Conservation (phyloP, 2,888 invertebrate genomes). For the Barypeithes pellucidus region DNA sequence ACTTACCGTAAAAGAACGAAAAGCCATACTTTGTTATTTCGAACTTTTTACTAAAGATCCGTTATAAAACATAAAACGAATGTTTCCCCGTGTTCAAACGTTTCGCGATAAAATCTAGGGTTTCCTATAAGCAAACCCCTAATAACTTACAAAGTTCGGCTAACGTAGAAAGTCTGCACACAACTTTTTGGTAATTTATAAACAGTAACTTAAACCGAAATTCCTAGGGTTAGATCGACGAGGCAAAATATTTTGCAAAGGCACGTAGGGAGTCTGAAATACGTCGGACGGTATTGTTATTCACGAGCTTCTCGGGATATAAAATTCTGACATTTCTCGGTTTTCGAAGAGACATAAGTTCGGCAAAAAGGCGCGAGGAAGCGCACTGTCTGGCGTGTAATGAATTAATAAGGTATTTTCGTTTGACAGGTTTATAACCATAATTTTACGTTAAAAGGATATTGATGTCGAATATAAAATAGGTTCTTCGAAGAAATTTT, state of each 20-base stretch:
- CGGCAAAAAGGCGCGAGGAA: conserved; percentile 24
- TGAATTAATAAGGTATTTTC: conserved; percentile 39
- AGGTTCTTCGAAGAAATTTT: not conserved
- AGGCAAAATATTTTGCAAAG: conserved; percentile 56
- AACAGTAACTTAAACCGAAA: conserved; percentile 39
- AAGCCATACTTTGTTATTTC: conserved; percentile 19
- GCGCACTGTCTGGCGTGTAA: conserved; percentile 27
- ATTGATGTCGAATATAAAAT: conserved; percentile 14
- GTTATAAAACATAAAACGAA: conserved; percentile 16
- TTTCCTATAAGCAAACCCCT: conserved; percentile 27
- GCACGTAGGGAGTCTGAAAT: conserved; percentile 56
- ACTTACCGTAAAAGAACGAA: not conserved
- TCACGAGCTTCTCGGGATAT: conserved; percentile 56
- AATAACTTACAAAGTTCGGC: conserved; percentile 39
- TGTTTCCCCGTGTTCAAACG: conserved; percentile 17
- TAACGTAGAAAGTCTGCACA: conserved; percentile 31
- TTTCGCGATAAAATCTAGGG: conserved; percentile 17
- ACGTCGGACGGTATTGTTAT: conserved; percentile 58
- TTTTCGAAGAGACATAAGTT: conserved; percentile 41
- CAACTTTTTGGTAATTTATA: conserved; percentile 45
- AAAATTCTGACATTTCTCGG: conserved; percentile 54
- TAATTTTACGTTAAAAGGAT: conserved; percentile 13
- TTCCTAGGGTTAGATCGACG: conserved; percentile 36
- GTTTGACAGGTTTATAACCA: conserved; percentile 42
- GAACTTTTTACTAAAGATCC: conserved; percentile 17